A percentile compares a stretch with the other conserved stretches of the same genome.
Evolutionary conservation across 1,140 invertebrate species (phyloP).

Genomic region (Cyclargus thomasi): DNA sequence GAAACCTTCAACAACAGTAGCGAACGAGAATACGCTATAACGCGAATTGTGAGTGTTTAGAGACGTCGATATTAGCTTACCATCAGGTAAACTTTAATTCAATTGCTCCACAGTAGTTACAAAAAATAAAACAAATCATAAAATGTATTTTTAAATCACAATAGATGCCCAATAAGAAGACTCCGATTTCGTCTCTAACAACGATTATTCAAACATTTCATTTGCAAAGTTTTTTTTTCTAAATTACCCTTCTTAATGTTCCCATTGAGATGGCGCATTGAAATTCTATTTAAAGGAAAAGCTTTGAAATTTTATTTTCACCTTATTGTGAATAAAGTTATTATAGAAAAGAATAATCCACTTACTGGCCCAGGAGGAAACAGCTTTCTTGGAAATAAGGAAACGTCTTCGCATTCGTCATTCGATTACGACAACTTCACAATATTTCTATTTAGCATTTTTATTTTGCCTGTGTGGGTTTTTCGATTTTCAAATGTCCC

Average conservation of each 20-base stretch:
- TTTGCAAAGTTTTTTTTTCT: constrained; percentile 22
- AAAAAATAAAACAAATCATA: background rate
- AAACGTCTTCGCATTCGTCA: constrained; percentile 45
- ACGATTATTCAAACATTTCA: constrained; percentile 15
- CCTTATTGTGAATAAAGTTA: constrained; percentile 66
- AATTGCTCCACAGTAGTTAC: no score
- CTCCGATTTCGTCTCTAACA: constrained; percentile 19
- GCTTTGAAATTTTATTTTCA: constrained; percentile 44
- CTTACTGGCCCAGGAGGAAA: constrained; percentile 45
- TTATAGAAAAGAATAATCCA: constrained; percentile 68
- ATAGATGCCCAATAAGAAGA: constrained; percentile 3
- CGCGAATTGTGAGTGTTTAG: no score
- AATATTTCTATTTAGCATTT: constrained; percentile 66
- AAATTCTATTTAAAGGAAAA: constrained; percentile 34
- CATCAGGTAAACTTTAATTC: no score
- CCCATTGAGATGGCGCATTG: constrained; percentile 28
- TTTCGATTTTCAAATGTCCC: constrained; percentile 2
- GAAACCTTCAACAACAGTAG: no score
- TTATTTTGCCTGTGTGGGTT: constrained; percentile 37
- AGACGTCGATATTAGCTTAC: no score
- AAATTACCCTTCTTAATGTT: constrained; percentile 29
- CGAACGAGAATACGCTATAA: no score
- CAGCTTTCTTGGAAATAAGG: constrained; percentile 43
- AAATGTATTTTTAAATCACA: background rate
- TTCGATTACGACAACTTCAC: constrained; percentile 59